Percentiles rank a stretch among this genome's conserved stretches.
Evolutionary conservation across 2,888 invertebrate species (phyloP).

Genomic region (Portevinia maculata): DNA sequence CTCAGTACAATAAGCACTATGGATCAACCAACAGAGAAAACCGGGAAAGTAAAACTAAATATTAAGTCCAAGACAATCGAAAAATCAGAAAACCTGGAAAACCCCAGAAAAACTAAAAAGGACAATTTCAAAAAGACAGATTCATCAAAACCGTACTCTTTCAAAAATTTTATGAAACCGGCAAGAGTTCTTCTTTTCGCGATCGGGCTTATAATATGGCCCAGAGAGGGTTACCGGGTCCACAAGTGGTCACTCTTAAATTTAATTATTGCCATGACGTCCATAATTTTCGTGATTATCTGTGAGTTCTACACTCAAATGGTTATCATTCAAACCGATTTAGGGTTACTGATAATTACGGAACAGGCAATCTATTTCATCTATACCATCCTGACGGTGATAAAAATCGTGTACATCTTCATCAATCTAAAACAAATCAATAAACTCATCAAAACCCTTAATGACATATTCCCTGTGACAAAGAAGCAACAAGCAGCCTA

Average conservation of each 20-base stretch:
- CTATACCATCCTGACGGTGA: slow-evolving; percentile 15
- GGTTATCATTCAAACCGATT: too few relatives aligned
- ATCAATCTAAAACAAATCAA: slow-evolving; percentile 7
- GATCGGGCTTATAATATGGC: slow-evolving; percentile 16
- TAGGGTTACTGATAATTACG: slow-evolving; percentile 2
- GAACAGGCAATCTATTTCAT: slow-evolving; percentile 3
- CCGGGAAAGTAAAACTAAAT: not conserved
- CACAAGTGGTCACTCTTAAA: slow-evolving; percentile 5
- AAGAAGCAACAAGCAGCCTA: slow-evolving; percentile 10
- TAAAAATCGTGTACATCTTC: slow-evolving; percentile 23
- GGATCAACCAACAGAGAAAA: not conserved
- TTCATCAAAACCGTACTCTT: not conserved
- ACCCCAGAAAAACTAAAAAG: not conserved
- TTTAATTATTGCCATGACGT: slow-evolving; percentile 1
- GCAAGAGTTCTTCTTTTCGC: not conserved
- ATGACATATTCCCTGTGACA: slow-evolving; percentile 22
- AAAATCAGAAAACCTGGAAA: not conserved
- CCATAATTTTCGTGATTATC: slow-evolving; percentile 7
- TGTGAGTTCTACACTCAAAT: slow-evolving; percentile 16
- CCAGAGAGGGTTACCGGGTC: not conserved
- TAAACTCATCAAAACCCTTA: slow-evolving; percentile 7
- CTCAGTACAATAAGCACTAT: not conserved
- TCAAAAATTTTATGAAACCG: slow-evolving; percentile 19
- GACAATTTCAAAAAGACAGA: not conserved
- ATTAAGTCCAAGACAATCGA: not conserved